Evolutionary conservation across 2,797 vertebrate genomes (phyloP).

Genomic region (Tapirus indicus): DNA sequence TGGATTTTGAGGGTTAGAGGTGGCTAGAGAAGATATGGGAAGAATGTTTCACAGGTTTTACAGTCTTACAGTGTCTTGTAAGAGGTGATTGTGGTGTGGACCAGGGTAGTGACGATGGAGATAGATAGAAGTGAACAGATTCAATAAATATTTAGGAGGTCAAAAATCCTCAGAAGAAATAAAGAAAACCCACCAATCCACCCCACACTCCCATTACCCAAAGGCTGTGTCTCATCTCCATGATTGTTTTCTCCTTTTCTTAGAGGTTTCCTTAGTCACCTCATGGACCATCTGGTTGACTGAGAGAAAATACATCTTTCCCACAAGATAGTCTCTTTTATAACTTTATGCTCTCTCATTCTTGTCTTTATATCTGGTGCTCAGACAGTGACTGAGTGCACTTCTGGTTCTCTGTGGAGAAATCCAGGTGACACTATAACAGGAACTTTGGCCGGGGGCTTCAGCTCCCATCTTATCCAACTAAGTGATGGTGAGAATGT

Average conservation of each 20-base stretch:
- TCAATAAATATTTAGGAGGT: neutral
- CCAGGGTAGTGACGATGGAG: neutral
- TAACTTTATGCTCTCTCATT: neutral
- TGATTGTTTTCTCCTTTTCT: neutral
- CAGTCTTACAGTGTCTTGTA: neutral
- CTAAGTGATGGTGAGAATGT: neutral
- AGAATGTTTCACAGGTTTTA: neutral
- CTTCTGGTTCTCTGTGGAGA: neutral
- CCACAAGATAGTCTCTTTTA: neutral
- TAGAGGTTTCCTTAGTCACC: neutral
- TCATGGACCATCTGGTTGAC: neutral
- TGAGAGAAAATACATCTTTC: neutral
- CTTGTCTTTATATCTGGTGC: neutral
- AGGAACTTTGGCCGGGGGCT: neutral
- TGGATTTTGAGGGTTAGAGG: neutral
- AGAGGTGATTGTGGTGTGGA: neutral
- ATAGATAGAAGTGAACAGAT: neutral
- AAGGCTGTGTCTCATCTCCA: neutral
- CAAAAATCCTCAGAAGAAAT: neutral
- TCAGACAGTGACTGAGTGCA: neutral
- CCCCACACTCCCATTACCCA: neutral
- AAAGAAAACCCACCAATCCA: neutral
- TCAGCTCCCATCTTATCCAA: neutral
- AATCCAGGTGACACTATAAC: neutral
- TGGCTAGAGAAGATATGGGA: neutral